Evolutionary conservation across 2,113 vertebrate species (phyloP).

Genomic region (Condylura cristata): DNA sequence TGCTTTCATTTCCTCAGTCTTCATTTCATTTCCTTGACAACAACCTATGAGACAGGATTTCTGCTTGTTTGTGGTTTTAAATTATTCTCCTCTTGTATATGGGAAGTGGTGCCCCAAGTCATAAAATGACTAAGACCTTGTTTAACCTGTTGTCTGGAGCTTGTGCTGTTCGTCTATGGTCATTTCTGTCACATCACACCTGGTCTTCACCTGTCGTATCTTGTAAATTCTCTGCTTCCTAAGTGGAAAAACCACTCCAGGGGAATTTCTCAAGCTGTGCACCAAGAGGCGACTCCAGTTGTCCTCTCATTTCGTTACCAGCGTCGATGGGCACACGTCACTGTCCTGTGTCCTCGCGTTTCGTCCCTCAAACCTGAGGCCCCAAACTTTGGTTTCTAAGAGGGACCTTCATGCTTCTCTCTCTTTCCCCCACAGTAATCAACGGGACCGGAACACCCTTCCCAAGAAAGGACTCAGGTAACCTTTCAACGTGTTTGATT

Average conservation of each 20-base stretch:
- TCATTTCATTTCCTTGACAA: background rate
- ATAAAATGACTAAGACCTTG: background rate
- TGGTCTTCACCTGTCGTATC: background rate
- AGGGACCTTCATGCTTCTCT: background rate
- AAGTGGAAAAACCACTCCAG: background rate
- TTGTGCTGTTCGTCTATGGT: background rate
- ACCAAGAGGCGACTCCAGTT: background rate
- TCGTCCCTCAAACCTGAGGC: accelerated
- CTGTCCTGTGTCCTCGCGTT: background rate
- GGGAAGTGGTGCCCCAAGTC: background rate
- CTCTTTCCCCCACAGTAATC: constrained; percentile 85
- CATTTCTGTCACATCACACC: background rate
- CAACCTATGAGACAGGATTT: background rate
- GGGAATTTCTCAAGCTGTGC: background rate
- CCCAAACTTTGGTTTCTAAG: background rate
- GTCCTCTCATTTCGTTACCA: background rate
- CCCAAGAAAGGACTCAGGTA: constrained; percentile 98
- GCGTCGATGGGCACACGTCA: background rate
- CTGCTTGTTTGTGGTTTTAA: background rate
- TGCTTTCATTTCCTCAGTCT: background rate
- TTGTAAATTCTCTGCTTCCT: background rate
- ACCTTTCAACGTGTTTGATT: constrained; percentile 28
- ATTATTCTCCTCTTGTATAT: background rate
- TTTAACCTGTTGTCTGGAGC: background rate
- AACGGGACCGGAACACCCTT: constrained; percentile 94